phyloP scores from a whole-genome alignment of 2,797 vertebrate species.

The Pteropus rufus region DNA sequence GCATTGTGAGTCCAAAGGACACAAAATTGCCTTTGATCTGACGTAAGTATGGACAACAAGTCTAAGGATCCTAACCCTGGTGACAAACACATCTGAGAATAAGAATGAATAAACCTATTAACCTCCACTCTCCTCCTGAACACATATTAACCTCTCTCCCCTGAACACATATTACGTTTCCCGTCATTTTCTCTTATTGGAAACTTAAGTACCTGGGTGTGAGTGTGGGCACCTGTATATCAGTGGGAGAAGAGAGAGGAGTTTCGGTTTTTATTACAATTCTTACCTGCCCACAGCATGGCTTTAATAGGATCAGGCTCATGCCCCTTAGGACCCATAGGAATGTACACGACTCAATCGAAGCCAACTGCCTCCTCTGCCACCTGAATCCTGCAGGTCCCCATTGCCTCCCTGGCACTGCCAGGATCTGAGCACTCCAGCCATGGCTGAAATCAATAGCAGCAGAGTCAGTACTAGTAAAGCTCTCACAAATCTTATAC shows the following conservation, averaged over 20 bases:
- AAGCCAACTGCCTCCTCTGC: neutral
- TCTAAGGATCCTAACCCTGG: neutral
- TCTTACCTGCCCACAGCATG: neutral
- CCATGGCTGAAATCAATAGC: neutral
- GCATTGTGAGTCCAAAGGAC: neutral
- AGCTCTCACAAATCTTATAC: neutral
- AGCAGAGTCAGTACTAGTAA: neutral
- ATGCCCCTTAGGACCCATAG: neutral
- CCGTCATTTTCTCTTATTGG: neutral
- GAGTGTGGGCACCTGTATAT: neutral
- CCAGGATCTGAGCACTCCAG: neutral
- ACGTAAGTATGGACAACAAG: neutral
- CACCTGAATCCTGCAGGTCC: neutral
- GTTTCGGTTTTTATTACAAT: neutral
- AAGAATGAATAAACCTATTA: neutral
- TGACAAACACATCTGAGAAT: neutral
- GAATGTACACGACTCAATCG: neutral
- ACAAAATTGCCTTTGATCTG: neutral
- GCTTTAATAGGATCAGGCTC: neutral
- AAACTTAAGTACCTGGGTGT: neutral
- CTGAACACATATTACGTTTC: neutral
- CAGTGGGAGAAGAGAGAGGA: neutral
- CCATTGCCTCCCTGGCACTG: neutral
- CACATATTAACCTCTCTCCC: too few relatives aligned
- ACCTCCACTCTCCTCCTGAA: neutral